Evolutionary conservation across 2,888 invertebrate genomes (phyloP).

Genomic region (Gymnosoma rotundatum): DNA sequence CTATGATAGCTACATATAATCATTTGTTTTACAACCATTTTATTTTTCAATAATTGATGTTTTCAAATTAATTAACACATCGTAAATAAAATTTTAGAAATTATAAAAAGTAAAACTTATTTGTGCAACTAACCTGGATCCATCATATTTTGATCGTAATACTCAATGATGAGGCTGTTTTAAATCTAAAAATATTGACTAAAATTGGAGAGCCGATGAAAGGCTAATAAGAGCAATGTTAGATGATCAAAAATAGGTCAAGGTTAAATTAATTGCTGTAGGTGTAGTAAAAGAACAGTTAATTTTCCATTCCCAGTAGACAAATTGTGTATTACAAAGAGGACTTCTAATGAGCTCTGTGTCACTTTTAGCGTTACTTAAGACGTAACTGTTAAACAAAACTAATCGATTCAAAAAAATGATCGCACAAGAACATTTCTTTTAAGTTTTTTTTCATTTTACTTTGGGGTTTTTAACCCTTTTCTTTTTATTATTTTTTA

Average conservation of each 20-base stretch:
- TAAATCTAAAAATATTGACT: conserved; percentile 13
- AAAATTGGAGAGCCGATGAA: conserved; percentile 7
- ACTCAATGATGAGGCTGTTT: conserved; percentile 71
- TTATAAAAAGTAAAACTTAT: neutral
- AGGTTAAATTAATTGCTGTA: conserved; percentile 35
- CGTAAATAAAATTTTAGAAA: no score
- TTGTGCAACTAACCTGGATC: conserved; percentile 71
- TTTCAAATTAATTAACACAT: no score
- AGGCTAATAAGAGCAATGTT: conserved; percentile 20
- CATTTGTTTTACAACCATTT: no score
- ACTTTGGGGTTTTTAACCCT: neutral
- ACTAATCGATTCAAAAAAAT: conserved; percentile 39
- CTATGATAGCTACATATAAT: no score
- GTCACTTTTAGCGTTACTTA: conserved; percentile 23
- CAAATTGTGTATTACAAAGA: neutral
- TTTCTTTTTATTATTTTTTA: conserved; percentile 12
- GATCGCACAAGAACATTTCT: conserved; percentile 34
- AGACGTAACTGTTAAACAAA: conserved; percentile 46
- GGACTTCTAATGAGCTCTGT: neutral
- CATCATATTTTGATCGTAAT: conserved; percentile 70
- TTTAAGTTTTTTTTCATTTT: conserved; percentile 27
- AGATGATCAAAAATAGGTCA: conserved; percentile 44
- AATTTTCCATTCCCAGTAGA: conserved; percentile 32
- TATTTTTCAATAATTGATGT: no score
- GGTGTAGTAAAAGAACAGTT: conserved; percentile 9